Percentiles rank a stretch among this genome's conserved stretches.
Conservation (phyloP, 2,113 vertebrate species). For the Tragelaphus strepsiceros region DNA sequence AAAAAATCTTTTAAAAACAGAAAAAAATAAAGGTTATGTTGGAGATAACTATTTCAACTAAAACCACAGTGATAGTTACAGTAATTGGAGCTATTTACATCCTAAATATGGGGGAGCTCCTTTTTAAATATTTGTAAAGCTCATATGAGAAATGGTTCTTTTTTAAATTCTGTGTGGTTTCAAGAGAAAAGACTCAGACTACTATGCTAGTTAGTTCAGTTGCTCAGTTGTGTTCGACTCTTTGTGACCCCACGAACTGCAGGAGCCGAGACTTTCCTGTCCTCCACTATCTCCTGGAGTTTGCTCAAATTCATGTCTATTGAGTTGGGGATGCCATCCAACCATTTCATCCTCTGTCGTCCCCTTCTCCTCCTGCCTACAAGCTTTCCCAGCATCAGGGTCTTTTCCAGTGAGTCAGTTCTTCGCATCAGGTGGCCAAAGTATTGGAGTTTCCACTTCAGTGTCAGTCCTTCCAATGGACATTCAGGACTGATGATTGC, state of each 20-base stretch:
- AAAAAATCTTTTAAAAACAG: not conserved
- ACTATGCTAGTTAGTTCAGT: not conserved
- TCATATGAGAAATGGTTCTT: not conserved
- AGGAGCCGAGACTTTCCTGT: not conserved
- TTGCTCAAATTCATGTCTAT: not conserved
- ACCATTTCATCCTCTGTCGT: not conserved
- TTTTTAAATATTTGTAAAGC: not conserved
- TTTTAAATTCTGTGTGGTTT: not conserved
- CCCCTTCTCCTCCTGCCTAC: not conserved
- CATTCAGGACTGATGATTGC: not conserved
- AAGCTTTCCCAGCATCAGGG: not conserved
- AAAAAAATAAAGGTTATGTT: not conserved
- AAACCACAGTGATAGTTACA: not conserved
- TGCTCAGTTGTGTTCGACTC: not conserved
- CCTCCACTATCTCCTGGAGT: not conserved
- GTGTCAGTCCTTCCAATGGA: not conserved
- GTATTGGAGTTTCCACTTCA: not conserved
- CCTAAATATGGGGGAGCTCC: not conserved
- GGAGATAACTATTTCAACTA: not conserved
- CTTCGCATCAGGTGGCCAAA: not conserved
- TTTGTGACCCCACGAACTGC: not conserved
- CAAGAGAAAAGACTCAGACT: not conserved
- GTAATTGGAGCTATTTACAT: not conserved
- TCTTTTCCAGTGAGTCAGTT: not conserved
- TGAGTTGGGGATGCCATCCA: not conserved